Evolutionary conservation across 2,113 vertebrate species (phyloP).

Genomic region (Microtus montanus): DNA sequence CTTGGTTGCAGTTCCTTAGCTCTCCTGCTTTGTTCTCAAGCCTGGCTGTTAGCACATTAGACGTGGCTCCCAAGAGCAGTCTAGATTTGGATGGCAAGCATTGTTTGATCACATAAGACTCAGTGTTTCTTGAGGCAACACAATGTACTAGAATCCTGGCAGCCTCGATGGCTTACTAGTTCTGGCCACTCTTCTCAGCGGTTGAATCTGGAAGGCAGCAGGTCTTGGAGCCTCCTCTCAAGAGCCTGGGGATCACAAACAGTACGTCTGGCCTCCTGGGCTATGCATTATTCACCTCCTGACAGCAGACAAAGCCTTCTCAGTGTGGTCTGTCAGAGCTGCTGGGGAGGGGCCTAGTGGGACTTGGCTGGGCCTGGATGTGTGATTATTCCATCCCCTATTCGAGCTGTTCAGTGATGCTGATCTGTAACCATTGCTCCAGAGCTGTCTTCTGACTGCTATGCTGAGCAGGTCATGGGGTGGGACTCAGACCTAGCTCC

Average conservation of each 20-base stretch:
- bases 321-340: neutral
- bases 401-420: neutral
- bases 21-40: neutral
- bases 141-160: neutral
- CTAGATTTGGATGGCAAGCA: neutral
- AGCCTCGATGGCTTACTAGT: neutral
- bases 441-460: neutral
- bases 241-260: neutral
- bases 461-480: neutral
- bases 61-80: neutral
- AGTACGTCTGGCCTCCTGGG: neutral
- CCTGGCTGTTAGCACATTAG: neutral
- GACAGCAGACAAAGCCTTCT: neutral
- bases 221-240: neutral
- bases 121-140: neutral
- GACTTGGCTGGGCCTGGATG: neutral
- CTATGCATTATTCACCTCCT: neutral
- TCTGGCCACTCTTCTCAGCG: neutral
- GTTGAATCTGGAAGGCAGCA: neutral
- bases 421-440: neutral
- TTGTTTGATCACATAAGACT: neutral
- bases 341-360: neutral
- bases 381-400: neutral
- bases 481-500: neutral
- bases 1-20: neutral